Conservation (phyloP, 2,113 vertebrate genomes). For the Puntigrus tetrazona region DNA sequence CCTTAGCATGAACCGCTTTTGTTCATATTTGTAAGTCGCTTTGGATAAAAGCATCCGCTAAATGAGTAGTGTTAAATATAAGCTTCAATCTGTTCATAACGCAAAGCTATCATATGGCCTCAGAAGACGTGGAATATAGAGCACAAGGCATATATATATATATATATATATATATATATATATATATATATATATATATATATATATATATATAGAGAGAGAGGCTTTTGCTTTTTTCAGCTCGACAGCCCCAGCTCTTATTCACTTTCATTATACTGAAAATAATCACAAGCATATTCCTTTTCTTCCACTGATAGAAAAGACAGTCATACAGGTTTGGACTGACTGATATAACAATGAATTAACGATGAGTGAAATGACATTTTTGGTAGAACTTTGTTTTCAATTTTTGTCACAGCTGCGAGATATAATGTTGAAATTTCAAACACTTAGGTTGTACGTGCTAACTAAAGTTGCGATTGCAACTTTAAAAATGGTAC, state of each 20-base stretch:
- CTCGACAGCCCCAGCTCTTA: neutral
- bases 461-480: neutral
- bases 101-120: neutral
- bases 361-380: neutral
- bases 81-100: neutral
- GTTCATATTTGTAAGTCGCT: neutral
- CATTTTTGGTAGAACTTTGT: neutral
- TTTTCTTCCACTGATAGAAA: neutral
- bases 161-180: no score
- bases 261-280: neutral
- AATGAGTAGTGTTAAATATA: neutral
- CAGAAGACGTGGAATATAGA: conserved; percentile 3
- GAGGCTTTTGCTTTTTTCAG: neutral
- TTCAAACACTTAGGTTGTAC: neutral
- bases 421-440: neutral
- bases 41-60: neutral
- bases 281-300: neutral
- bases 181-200: no score
- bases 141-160: neutral
- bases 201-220: no score
- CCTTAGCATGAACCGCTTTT: neutral
- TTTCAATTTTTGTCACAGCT: neutral
- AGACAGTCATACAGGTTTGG: neutral
- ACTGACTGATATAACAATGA: neutral
- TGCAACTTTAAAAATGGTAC: neutral